phyloP scores from a whole-genome alignment of 2,113 vertebrate genomes.

The Corythaeola cristata region DNA sequence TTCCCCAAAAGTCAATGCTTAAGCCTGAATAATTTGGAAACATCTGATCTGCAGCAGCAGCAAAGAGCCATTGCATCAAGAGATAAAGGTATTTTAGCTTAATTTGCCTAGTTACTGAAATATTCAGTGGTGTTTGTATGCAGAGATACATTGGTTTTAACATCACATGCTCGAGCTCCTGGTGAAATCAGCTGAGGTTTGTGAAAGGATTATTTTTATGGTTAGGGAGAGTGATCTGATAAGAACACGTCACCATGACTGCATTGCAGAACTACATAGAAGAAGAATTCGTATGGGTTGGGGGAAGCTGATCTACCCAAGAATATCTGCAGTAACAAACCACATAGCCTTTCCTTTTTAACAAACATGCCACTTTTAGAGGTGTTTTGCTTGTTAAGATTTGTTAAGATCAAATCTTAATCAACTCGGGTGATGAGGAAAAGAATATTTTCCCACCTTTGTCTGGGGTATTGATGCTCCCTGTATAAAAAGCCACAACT shows the following conservation, averaged over 20 bases:
- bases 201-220: conserved; percentile 18
- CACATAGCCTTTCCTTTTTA: not conserved
- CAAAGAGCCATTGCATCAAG: not conserved
- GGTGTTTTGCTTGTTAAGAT: not conserved
- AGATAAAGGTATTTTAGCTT: not conserved
- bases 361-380: not conserved
- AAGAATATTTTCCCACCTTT: not conserved
- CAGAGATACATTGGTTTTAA: not conserved
- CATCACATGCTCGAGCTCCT: not conserved
- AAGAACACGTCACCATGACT: not conserved
- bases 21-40: not conserved
- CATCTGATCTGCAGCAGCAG: not conserved
- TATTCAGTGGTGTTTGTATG: not conserved
- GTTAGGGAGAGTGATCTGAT: not conserved
- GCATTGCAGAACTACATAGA: conserved; percentile 10
- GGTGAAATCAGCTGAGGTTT: not conserved
- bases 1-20: not conserved
- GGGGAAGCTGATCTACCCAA: not conserved
- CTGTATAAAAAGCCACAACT: not conserved
- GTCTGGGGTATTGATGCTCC: not conserved
- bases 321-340: not conserved
- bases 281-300: not conserved
- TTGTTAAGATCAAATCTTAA: not conserved
- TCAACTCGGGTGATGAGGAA: not conserved
- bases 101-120: not conserved